These are phyloP conservation scores for Lutjanus campechanus DNA, from an alignment of 2,797 vertebrate genomes.

Conservation along the genomic window DNA sequence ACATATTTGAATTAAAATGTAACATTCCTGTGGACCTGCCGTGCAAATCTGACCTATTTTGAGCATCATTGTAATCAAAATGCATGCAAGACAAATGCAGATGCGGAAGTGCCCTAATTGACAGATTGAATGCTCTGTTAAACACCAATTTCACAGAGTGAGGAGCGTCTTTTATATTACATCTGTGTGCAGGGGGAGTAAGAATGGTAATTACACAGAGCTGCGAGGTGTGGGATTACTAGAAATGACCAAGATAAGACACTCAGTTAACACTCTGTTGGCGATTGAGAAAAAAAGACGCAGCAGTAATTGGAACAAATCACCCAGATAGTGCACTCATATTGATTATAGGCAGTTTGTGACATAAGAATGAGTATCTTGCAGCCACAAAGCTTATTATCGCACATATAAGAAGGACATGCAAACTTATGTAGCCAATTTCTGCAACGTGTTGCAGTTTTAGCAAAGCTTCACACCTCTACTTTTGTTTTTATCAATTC, in stretches of 20 bases:
- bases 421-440: constrained; percentile 4
- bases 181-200: constrained; percentile 13
- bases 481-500: neutral
- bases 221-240: constrained; percentile 7
- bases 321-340: constrained; percentile 2
- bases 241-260: constrained; percentile 5
- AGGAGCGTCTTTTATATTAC: constrained; percentile 6
- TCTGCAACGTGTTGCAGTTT: constrained; percentile 2
- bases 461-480: neutral
- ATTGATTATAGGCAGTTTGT: neutral
- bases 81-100: constrained; percentile 1
- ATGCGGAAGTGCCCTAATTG: constrained; percentile 43
- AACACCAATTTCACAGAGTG: neutral
- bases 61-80: constrained; percentile 28
- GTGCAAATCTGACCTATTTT: constrained; percentile 55
- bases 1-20: constrained; percentile 13
- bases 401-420: neutral
- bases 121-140: constrained; percentile 1
- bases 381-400: neutral
- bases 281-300: neutral
- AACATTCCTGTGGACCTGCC: constrained; percentile 29
- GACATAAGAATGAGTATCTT: neutral
- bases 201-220: constrained; percentile 19
- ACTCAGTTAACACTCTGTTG: constrained; percentile 2
- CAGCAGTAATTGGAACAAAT: constrained; percentile 12